Conservation (phyloP, 2,797 vertebrate genomes). For the Echeneis naucrates region DNA sequence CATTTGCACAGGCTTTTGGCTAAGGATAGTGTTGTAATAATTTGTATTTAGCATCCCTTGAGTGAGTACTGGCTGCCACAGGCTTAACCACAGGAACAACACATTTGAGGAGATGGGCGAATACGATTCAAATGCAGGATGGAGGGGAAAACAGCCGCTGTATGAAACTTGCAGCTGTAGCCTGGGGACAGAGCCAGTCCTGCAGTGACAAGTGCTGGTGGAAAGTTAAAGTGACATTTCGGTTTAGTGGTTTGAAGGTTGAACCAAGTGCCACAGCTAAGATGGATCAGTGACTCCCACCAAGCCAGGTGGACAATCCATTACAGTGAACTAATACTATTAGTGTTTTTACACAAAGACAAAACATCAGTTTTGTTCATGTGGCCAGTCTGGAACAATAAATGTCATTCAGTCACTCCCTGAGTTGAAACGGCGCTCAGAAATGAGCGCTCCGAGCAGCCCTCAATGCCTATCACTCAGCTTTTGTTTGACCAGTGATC, state of each 20-base stretch:
- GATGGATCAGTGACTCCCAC: conserved; percentile 70
- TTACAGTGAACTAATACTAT: conserved; percentile 57
- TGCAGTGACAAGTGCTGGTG: conserved; percentile 67
- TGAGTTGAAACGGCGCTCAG: conserved; percentile 38
- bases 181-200: conserved; percentile 60
- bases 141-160: conserved; percentile 57
- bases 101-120: conserved; percentile 65
- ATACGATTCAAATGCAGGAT: conserved; percentile 63
- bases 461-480: conserved; percentile 50
- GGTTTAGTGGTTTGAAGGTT: conserved; percentile 70
- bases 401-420: conserved; percentile 58
- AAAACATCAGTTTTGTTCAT: conserved; percentile 39
- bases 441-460: conserved; percentile 38
- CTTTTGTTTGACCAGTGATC: conserved; percentile 52
- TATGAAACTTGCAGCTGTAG: conserved; percentile 58
- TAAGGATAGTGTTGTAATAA: conserved; percentile 45
- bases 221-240: conserved; percentile 79
- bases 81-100: conserved; percentile 58
- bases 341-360: conserved; percentile 51
- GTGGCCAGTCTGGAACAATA: conserved; percentile 51
- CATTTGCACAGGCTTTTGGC: conserved; percentile 8
- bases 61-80: conserved; percentile 52
- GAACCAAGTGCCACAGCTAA: conserved; percentile 60
- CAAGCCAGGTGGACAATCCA: conserved; percentile 58
- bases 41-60: conserved; percentile 52